These are phyloP conservation scores for Eupithecia inturbata DNA, from an alignment of 2,888 invertebrate species.

Conservation along the genomic window DNA sequence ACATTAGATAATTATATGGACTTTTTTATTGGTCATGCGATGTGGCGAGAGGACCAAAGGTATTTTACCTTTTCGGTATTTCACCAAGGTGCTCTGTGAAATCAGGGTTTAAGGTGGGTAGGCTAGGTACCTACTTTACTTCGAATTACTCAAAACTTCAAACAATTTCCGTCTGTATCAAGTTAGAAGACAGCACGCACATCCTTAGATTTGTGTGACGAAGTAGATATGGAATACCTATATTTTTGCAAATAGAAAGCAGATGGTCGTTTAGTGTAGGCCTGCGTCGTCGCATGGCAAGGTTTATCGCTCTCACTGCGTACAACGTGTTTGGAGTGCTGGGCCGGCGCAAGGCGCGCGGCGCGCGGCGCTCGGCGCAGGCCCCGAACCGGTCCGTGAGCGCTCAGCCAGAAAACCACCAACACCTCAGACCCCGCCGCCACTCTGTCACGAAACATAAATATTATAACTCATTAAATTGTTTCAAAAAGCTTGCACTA, in stretches of 20 bases:
- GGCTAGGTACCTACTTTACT: not conserved
- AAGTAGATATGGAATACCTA: not conserved
- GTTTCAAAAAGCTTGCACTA: conserved; percentile 69
- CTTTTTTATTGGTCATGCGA: not conserved
- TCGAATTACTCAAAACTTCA: not conserved
- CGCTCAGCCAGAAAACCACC: conserved; percentile 82
- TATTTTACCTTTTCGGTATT: not conserved
- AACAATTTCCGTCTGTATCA: not conserved
- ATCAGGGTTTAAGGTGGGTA: not conserved
- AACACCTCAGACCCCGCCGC: conserved; percentile 72
- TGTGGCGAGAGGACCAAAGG: not conserved
- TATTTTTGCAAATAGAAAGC: conserved; percentile 71
- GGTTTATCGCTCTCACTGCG: conserved; percentile 76
- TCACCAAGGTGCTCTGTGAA: not conserved
- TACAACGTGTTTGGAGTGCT: conserved; percentile 68
- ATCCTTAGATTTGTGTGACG: not conserved
- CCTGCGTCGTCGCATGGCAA: conserved; percentile 56
- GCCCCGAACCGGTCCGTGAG: conserved; percentile 78
- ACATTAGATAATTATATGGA: not conserved
- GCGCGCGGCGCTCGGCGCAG: conserved; percentile 46
- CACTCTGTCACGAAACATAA: conserved; percentile 81
- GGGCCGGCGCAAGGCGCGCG: conserved; percentile 61
- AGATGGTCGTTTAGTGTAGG: conserved; percentile 69
- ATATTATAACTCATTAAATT: conserved; percentile 76
- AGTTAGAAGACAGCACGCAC: not conserved